Evolutionary conservation across 2,113 vertebrate genomes (phyloP).

Genomic region (Atractosteus spatula): DNA sequence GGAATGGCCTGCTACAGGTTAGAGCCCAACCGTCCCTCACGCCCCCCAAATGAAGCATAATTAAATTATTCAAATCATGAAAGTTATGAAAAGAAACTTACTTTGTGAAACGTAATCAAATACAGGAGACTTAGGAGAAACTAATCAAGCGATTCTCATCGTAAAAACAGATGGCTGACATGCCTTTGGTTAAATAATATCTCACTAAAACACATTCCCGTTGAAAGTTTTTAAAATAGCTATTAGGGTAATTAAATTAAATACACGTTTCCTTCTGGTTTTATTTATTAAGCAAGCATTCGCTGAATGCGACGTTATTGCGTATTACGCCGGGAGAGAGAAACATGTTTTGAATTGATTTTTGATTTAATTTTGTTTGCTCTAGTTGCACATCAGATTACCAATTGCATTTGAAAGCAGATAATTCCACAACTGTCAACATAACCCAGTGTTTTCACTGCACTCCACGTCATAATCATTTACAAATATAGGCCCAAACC

Average conservation of each 20-base stretch:
- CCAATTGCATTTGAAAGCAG: slow-evolving; percentile 56
- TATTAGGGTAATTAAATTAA: slow-evolving; percentile 60
- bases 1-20: no score
- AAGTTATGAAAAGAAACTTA: background rate
- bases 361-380: slow-evolving; percentile 39
- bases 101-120: background rate
- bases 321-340: slow-evolving; percentile 45
- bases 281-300: slow-evolving; percentile 59
- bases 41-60: no score
- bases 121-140: background rate
- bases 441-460: no score
- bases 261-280: slow-evolving; percentile 44
- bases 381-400: slow-evolving; percentile 40
- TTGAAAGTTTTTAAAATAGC: slow-evolving; percentile 48
- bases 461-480: no score
- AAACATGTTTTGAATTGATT: slow-evolving; percentile 40
- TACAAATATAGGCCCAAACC: no score
- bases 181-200: slow-evolving; percentile 52
- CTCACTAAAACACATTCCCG: slow-evolving; percentile 59
- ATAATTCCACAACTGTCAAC: slow-evolving; percentile 41
- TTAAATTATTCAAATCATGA: no score
- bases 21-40: no score
- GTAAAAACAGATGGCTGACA: slow-evolving; percentile 31
- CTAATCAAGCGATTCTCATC: slow-evolving; percentile 12
- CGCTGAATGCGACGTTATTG: slow-evolving; percentile 51